These are phyloP conservation scores for Ctenoplectra terminalis DNA, from an alignment of 1,140 invertebrate genomes.

Conservation along the genomic window DNA sequence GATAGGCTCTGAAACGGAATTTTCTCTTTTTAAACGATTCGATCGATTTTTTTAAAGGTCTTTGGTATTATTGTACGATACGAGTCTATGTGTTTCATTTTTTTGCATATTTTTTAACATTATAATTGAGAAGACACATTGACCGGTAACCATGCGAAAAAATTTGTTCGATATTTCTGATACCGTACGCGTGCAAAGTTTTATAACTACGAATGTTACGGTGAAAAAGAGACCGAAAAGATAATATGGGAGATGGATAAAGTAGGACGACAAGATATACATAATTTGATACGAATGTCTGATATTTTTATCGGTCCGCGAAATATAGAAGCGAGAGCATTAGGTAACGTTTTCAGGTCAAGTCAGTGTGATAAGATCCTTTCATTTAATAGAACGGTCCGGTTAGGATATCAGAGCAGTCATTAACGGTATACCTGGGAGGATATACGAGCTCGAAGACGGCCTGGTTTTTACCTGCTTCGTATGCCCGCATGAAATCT, in stretches of 20 bases:
- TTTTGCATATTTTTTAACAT: too few relatives aligned
- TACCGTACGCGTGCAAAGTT: too few relatives aligned
- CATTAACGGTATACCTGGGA: conserved; percentile 57
- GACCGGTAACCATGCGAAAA: too few relatives aligned
- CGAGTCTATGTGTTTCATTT: too few relatives aligned
- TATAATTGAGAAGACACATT: too few relatives aligned
- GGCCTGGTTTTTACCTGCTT: conserved; percentile 40
- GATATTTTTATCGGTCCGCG: conserved; percentile 50
- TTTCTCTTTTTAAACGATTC: background rate
- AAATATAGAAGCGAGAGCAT: conserved; percentile 3
- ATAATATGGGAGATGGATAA: too few relatives aligned
- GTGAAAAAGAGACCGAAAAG: too few relatives aligned
- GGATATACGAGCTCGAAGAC: conserved; percentile 34
- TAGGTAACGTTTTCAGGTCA: conserved; percentile 54
- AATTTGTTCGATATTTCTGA: too few relatives aligned
- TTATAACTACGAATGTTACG: too few relatives aligned
- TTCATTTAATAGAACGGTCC: conserved; percentile 46
- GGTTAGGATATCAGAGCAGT: conserved; percentile 47
- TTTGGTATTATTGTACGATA: too few relatives aligned
- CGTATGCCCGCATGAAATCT: conserved; percentile 20
- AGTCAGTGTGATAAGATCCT: conserved; percentile 57
- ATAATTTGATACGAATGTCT: too few relatives aligned
- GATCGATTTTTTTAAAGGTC: background rate
- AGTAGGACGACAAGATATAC: too few relatives aligned
- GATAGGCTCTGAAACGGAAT: conserved; percentile 84